Percentiles rank a stretch among this genome's conserved stretches.
phyloP scores from a whole-genome alignment of 2,888 invertebrate genomes.

The Trachelus tabidus region DNA sequence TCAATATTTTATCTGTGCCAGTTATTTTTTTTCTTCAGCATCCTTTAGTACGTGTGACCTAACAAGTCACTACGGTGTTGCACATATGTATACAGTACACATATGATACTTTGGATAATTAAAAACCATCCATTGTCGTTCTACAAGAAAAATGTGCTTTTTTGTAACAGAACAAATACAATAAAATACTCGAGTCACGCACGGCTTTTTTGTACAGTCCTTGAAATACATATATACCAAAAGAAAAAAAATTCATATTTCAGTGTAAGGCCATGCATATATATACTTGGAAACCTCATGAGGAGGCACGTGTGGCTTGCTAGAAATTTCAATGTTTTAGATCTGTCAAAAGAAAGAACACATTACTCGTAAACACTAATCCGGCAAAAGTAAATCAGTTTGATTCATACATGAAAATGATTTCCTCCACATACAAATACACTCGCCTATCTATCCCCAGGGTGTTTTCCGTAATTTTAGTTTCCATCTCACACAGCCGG shows the following conservation, averaged over 20 bases:
- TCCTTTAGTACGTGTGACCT: not conserved
- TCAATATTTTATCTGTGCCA: not conserved
- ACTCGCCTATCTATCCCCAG: conserved; percentile 14
- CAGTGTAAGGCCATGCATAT: not conserved
- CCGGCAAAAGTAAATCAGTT: too few relatives aligned
- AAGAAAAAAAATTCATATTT: not conserved
- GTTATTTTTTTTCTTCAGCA: not conserved
- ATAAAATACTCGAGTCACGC: not conserved
- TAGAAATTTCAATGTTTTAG: not conserved
- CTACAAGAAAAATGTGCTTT: not conserved
- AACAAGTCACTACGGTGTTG: not conserved
- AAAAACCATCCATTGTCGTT: not conserved
- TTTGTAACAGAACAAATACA: not conserved
- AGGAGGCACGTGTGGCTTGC: not conserved
- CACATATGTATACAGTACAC: not conserved
- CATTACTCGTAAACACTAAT: too few relatives aligned
- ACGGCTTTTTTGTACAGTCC: not conserved
- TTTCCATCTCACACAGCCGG: not conserved
- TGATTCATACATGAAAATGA: not conserved
- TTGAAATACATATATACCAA: not conserved
- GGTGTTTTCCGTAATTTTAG: conserved; percentile 17
- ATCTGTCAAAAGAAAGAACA: too few relatives aligned
- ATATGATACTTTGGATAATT: not conserved
- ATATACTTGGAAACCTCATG: not conserved
- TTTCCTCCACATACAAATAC: conserved; percentile 11